Evolutionary conservation across 2,113 vertebrate species (phyloP), one percentile per base, ranked within the genome.

Genomic region (Trogon surrucura): DNA sequence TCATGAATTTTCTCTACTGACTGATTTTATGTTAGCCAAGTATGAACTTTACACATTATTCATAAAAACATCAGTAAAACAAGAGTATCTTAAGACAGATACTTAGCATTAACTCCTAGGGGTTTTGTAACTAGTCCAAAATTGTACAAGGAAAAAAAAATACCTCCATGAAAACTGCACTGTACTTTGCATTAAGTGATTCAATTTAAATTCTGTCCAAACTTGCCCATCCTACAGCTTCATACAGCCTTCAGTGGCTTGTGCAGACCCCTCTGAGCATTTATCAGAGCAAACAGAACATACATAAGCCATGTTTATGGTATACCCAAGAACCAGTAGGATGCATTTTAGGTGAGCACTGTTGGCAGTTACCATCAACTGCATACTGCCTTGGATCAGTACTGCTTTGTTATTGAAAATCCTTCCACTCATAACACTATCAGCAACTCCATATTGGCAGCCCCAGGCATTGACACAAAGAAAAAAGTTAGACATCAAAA

Each of bases 401-500:
- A 75, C 36, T 60, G 30, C 71, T 85, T 87, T 92, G 51, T 79
- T 91, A 88, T 18, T 83, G 84, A 48, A 92, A 80, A 72, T 85
- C 58, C n/a, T 83, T 88, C 50, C 53, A 58, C 5, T 7, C 57
- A 67, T 85, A 82, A 72, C 32, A 38, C 47, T n/a, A 85, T 30
- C 87, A 86, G 66, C 79, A 77, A 75, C 48, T 88, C 75, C 2
- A 14, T 36, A 48, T 34, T 67, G 34, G 25, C 66, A 88, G 87
- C 53, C 88, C 53, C 67, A 88, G 71, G 62, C 71, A 60, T 5
- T 25, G 65, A 66, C 66, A 87, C 60, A 69, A 80, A 60, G 65
- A 41, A 17, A 20, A 44, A 6, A 91, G 32, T 61, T 51, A 80
- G 56, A 53, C 19, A 85, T 51, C 65, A 70, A 82, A 79, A 70